These are phyloP conservation scores for Trogon surrucura DNA, from an alignment of 2,113 vertebrate genomes.

Conservation along the genomic window DNA sequence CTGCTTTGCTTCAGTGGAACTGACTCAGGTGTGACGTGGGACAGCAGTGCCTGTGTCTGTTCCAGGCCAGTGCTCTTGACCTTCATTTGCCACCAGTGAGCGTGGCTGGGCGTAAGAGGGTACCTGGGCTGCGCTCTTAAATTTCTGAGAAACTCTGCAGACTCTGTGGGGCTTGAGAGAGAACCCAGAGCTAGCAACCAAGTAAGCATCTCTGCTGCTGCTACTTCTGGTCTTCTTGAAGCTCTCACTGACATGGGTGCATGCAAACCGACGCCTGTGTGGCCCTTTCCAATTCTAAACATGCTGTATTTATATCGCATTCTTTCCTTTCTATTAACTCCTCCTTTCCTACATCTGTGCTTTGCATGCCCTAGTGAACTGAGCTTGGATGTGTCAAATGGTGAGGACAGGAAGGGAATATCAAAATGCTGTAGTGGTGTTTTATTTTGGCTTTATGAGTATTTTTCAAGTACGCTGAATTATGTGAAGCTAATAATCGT, in stretches of 20 bases:
- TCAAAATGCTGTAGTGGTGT: background rate
- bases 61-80: background rate
- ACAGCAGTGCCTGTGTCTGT: background rate
- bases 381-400: conserved; percentile 19
- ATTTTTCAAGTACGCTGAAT: background rate
- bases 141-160: background rate
- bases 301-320: background rate
- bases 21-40: background rate
- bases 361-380: conserved; percentile 30
- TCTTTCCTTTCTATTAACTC: background rate
- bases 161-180: background rate
- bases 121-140: background rate
- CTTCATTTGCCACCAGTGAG: background rate
- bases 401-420: background rate
- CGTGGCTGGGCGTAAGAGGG: background rate
- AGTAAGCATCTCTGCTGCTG: background rate
- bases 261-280: background rate
- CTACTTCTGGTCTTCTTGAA: background rate
- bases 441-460: conserved; percentile 20
- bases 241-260: background rate
- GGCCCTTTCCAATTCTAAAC: background rate
- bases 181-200: background rate
- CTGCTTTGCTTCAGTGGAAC: background rate
- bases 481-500: conserved; percentile 25
- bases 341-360: background rate